phyloP scores from a whole-genome alignment of 2,797 vertebrate species.

The Urophycis tenuis region DNA sequence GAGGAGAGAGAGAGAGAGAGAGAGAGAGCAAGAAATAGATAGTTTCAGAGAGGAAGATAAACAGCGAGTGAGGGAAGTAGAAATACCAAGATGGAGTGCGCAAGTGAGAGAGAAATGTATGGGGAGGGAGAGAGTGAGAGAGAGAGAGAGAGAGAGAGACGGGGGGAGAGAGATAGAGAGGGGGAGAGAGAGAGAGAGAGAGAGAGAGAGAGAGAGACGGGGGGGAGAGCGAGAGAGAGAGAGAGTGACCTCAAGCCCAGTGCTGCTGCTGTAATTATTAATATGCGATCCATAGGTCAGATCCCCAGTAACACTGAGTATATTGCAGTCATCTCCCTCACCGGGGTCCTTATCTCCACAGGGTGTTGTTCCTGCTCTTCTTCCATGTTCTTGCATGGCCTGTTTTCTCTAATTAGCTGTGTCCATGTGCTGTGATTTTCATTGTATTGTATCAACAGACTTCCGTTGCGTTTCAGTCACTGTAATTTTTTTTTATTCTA shows the following conservation, averaged over 20 bases:
- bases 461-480: background rate
- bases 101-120: conserved; percentile 16
- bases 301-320: background rate
- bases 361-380: background rate
- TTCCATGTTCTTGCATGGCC: background rate
- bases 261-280: no score
- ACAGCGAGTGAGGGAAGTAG: conserved; percentile 5
- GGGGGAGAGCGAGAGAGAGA: no score
- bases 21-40: background rate
- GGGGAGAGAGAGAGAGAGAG: no score
- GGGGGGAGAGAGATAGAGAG: no score
- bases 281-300: no score
- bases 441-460: background rate
- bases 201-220: background rate
- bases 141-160: background rate
- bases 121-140: no score
- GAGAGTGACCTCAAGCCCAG: no score
- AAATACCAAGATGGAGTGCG: no score
- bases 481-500: background rate
- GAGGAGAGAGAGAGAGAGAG: background rate
- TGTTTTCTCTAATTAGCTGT: background rate
- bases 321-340: background rate
- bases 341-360: background rate
- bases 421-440: background rate
- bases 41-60: conserved; percentile 4